Evolutionary conservation across 1,140 invertebrate species (phyloP).

Genomic region (Bombus sylvicola): DNA sequence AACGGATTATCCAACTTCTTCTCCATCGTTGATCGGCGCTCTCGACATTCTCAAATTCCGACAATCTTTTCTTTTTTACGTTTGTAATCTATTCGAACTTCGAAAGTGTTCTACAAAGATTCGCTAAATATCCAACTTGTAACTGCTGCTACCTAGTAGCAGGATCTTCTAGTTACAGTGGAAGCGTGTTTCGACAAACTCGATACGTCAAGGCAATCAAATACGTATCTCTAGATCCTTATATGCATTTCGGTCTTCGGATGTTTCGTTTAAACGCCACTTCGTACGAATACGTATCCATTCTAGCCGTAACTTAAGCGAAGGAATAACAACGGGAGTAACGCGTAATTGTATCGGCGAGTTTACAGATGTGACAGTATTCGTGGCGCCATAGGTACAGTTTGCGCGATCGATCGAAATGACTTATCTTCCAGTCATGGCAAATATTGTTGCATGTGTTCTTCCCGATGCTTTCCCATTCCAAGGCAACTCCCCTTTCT

Average conservation of each 20-base stretch:
- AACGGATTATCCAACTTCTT: slow-evolving; percentile 56
- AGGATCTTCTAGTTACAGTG: no score
- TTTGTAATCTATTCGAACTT: no score
- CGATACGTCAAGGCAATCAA: no score
- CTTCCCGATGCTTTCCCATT: background rate
- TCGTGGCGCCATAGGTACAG: background rate
- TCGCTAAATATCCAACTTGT: background rate
- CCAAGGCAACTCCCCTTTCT: background rate
- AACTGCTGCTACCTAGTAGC: no score
- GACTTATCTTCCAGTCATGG: background rate
- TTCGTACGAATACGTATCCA: background rate
- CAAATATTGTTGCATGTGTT: background rate
- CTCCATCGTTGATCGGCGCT: background rate
- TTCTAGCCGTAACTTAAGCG: background rate
- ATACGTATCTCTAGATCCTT: no score
- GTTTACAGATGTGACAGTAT: background rate
- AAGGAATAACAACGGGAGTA: background rate
- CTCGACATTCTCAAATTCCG: background rate
- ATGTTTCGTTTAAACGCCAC: background rate
- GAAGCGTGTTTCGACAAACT: no score
- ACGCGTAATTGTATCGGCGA: background rate
- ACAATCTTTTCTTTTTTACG: background rate
- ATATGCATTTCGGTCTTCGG: background rate
- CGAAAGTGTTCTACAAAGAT: background rate
- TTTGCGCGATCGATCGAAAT: background rate